These are phyloP conservation scores for Lagodon rhomboides DNA, from an alignment of 2,797 vertebrate species.

Conservation along the genomic window DNA sequence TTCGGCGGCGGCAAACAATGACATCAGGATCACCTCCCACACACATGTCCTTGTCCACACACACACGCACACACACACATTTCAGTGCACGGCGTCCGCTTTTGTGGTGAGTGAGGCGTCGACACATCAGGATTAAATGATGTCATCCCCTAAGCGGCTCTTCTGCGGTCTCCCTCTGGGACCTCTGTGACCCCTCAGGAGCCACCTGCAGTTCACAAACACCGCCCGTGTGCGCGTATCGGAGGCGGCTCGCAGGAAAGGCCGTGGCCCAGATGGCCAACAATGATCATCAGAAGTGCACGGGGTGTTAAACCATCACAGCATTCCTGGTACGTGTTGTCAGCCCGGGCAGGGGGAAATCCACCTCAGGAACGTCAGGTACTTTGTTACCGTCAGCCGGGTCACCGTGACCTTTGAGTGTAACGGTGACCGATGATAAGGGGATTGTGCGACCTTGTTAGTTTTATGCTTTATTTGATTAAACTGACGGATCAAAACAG, in stretches of 20 bases:
- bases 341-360: constrained; percentile 62
- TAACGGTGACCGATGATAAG: not conserved
- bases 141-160: constrained; percentile 75
- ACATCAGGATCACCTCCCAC: constrained; percentile 69
- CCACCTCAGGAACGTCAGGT: constrained; percentile 49
- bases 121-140: constrained; percentile 73
- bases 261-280: constrained; percentile 61
- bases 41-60: not conserved
- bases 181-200: constrained; percentile 68
- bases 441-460: not conserved
- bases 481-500: not conserved
- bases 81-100: constrained; percentile 13
- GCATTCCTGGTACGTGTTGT: constrained; percentile 70
- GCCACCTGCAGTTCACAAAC: constrained; percentile 81
- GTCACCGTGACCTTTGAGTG: constrained; percentile 33
- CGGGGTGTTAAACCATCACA: constrained; percentile 36
- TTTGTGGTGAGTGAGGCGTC: constrained; percentile 52
- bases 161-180: constrained; percentile 65
- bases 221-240: constrained; percentile 34
- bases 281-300: constrained; percentile 43
- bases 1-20: constrained; percentile 58
- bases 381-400: constrained; percentile 4
- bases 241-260: constrained; percentile 57
- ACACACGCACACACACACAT: constrained; percentile 22
- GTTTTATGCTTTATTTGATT: constrained; percentile 3